These are phyloP conservation scores for Campodea augens DNA, from an alignment of 1,140 invertebrate species.

Conservation along the genomic window DNA sequence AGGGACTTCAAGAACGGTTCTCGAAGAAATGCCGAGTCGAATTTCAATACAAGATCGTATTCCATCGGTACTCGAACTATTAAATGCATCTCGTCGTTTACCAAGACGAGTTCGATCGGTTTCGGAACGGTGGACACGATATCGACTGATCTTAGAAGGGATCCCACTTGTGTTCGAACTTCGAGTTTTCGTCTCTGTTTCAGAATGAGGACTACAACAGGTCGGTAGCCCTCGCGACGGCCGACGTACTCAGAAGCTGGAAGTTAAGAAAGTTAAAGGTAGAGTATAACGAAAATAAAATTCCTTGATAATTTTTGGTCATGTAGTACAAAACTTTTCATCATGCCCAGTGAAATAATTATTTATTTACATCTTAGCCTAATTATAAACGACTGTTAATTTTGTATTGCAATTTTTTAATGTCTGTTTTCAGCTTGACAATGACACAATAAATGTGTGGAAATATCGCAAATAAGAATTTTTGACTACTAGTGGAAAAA, in stretches of 20 bases:
- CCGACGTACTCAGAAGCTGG: slow-evolving; percentile 29
- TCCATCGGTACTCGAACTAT: slow-evolving; percentile 33
- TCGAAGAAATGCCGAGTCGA: slow-evolving; percentile 20
- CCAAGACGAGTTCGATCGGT: slow-evolving; percentile 16
- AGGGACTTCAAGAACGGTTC: slow-evolving; percentile 20
- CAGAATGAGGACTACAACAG: slow-evolving; percentile 25
- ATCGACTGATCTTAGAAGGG: slow-evolving; percentile 23
- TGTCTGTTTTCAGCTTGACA: too few relatives aligned
- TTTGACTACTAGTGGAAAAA: too few relatives aligned
- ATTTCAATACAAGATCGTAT: slow-evolving; percentile 34
- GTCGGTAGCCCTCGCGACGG: slow-evolving; percentile 19
- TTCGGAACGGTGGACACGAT: slow-evolving; percentile 11
- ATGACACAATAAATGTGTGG: too few relatives aligned
- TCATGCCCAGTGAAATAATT: too few relatives aligned
- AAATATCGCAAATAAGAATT: too few relatives aligned
- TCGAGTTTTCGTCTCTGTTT: slow-evolving; percentile 16
- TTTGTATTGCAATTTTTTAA: too few relatives aligned
- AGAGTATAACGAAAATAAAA: too few relatives aligned
- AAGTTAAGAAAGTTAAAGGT: too few relatives aligned
- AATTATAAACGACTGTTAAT: too few relatives aligned
- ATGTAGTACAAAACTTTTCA: too few relatives aligned
- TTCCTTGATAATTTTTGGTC: too few relatives aligned
- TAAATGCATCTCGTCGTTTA: slow-evolving; percentile 28
- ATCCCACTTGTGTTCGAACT: slow-evolving; percentile 19
- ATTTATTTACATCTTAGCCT: too few relatives aligned